A percentile compares a stretch with the other conserved stretches of the same genome.
Evolutionary conservation across 2,797 vertebrate species (phyloP).

Genomic region (Lepus oiostolus): DNA sequence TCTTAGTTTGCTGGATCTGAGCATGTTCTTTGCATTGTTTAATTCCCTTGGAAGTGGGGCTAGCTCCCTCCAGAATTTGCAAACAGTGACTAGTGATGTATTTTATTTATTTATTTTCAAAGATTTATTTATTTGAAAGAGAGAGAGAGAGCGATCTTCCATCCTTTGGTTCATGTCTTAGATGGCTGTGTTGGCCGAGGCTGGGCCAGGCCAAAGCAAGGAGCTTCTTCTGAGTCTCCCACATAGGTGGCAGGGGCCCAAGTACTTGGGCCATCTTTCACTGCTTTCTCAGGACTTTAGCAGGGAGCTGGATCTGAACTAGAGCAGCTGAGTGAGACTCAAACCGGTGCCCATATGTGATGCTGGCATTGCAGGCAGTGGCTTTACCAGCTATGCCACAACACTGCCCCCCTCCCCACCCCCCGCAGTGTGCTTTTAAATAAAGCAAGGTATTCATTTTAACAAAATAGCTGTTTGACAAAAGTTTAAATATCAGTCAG

Average conservation of each 20-base stretch:
- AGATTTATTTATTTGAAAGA: no score
- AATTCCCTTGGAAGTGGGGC: slow-evolving; percentile 6
- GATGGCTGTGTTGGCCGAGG: no score
- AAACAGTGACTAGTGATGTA: not conserved
- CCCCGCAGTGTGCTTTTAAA: not conserved
- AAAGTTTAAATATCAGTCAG: slow-evolving; percentile 20
- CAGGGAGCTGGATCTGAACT: no score
- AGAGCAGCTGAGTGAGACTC: no score
- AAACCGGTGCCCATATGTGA: no score
- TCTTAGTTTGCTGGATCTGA: not conserved
- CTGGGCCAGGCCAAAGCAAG: no score
- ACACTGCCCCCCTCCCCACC: not conserved
- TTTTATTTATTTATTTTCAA: not conserved
- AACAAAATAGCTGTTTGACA: slow-evolving; percentile 28
- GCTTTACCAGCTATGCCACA: not conserved
- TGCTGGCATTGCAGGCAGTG: not conserved
- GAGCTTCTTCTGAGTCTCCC: no score
- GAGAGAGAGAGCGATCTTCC: no score
- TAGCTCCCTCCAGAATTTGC: not conserved
- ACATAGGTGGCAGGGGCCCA: no score
- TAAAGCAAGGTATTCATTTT: slow-evolving; percentile 59
- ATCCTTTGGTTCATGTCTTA: no score
- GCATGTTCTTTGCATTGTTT: not conserved
- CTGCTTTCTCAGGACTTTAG: no score
- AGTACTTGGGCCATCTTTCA: no score